These are phyloP conservation scores for Esox niger DNA, from an alignment of 2,113 vertebrate species.

Conservation along the genomic window DNA sequence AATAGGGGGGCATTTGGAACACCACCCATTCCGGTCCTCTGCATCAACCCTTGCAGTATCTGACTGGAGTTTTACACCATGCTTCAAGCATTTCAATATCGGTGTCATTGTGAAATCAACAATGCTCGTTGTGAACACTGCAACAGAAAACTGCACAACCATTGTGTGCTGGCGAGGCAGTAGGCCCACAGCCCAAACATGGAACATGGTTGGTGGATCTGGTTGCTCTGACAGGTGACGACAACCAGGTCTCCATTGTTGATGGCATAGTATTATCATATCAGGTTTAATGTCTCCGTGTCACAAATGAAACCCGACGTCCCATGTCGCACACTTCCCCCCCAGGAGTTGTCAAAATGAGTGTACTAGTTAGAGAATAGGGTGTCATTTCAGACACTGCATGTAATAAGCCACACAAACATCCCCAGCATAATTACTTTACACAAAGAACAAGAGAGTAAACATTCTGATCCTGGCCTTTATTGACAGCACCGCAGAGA, in stretches of 20 bases:
- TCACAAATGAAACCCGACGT: too few species aligned
- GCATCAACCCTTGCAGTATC: not conserved
- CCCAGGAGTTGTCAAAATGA: not conserved
- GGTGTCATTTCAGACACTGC: not conserved
- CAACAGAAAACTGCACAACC: not conserved
- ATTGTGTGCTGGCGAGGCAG: constrained; percentile 30
- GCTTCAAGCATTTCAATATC: not conserved
- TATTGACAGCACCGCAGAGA: not conserved
- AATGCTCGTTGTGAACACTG: constrained; percentile 14
- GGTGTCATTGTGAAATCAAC: constrained; percentile 7
- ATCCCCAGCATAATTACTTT: not conserved
- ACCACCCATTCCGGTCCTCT: not conserved
- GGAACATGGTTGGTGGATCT: constrained; percentile 4
- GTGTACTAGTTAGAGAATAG: not conserved
- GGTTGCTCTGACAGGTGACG: not conserved
- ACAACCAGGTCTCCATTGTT: not conserved
- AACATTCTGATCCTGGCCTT: not conserved
- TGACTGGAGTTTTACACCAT: not conserved
- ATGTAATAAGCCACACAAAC: not conserved
- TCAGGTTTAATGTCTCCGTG: too few species aligned
- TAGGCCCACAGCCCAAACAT: constrained; percentile 28
- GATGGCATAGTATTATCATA: not conserved
- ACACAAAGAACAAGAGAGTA: not conserved
- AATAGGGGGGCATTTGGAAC: too few species aligned
- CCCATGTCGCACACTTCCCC: too few species aligned